Evolutionary conservation across 2,888 invertebrate species (phyloP).

Genomic region (Andricus quercusramuli): DNA sequence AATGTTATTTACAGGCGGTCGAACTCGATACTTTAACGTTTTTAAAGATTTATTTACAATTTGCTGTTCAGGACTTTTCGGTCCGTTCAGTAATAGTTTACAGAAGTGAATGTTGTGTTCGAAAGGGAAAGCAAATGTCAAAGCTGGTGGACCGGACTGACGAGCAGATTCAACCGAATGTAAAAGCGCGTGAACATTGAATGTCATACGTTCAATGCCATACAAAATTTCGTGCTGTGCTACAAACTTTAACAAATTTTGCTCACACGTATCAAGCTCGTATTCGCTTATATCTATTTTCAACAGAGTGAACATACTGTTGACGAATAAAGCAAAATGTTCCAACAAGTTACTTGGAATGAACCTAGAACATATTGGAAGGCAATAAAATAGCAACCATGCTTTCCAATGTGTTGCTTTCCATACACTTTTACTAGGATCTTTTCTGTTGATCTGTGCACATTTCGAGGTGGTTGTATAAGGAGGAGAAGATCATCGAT

Average conservation of each 20-base stretch:
- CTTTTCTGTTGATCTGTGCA: conserved; percentile 43
- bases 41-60: conserved; percentile 43
- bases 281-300: conserved; percentile 23
- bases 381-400: conserved; percentile 47
- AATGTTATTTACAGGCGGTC: background rate
- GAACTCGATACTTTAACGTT: background rate
- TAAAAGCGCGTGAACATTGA: conserved; percentile 22
- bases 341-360: conserved; percentile 31
- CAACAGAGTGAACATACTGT: conserved; percentile 21
- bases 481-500: background rate
- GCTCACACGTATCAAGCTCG: conserved; percentile 12
- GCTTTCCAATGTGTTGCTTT: conserved; percentile 50
- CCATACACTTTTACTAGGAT: conserved; percentile 34
- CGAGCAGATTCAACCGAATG: conserved; percentile 43
- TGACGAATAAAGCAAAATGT: conserved; percentile 29
- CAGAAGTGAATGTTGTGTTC: background rate
- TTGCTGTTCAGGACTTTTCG: conserved; percentile 47
- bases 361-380: conserved; percentile 41
- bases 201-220: conserved; percentile 25
- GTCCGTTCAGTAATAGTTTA: conserved; percentile 36
- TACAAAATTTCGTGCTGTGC: conserved; percentile 9
- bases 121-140: conserved; percentile 39
- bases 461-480: conserved; percentile 46
- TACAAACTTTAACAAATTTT: conserved; percentile 34
- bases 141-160: conserved; percentile 41